Evolutionary conservation across 2,888 invertebrate species (phyloP), one percentile per base, ranked within the genome.

Genomic region (Nemotelus nigrinus): DNA sequence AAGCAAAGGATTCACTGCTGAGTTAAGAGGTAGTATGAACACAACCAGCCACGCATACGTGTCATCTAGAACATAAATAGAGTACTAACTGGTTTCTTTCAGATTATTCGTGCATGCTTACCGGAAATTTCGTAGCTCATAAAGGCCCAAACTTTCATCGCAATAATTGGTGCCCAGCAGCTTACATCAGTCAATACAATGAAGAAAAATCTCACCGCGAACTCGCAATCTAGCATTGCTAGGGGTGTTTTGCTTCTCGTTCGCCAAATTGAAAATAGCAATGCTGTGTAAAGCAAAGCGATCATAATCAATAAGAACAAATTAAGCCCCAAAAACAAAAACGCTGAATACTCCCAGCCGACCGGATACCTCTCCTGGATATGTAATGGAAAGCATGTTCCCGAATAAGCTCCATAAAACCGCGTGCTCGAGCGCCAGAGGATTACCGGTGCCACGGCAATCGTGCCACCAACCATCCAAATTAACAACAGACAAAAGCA

Each of bases 281-380:
- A 89, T 0, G 89, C 89, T 5, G 88, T 86, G 83, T 93, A 93
- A 0, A 90, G 88, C 77, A 89, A 83, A 0, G 89, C 88, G 81
- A 92, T 91, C 80, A 90, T 87, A 7, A 91, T 58, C 77, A 92
- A 84, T 78, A 91, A 88, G 47, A 89, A 82, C 6, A 90, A 87
- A 84, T 93, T 93, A 41, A 93, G 84, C 39, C 92, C 92, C 45
- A 93, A 86, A 82, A 93, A 92, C 79, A 93, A 89, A 82, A 93
- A 90, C 0, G 92, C 90, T 1, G 93, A 93, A 83, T 92, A 93
- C 82, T 93, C 88, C 93, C 93, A 93, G 39, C 93, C 93, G 44
- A 90, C 82, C 2, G 90, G 88, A 84, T 88, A 93, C 0, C 92
- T 90, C 79, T 93, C 92, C 80, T 91, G 91, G 78, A 93, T 90